phyloP scores from a whole-genome alignment of 2,888 invertebrate genomes.

The Rhagonycha fulva region DNA sequence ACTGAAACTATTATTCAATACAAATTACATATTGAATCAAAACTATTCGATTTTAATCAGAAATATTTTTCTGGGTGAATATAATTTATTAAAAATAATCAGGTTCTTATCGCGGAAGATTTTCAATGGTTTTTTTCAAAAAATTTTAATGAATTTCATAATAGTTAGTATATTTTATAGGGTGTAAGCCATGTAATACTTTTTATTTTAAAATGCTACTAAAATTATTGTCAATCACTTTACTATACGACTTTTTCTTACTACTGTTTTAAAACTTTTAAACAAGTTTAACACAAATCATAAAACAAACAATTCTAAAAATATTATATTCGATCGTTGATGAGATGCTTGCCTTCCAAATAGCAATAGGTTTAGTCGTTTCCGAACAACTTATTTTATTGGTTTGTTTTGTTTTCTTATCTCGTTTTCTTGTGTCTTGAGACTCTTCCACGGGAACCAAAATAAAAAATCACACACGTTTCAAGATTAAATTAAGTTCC shows the following conservation, averaged over 20 bases:
- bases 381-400: constrained; percentile 34
- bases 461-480: constrained; percentile 34
- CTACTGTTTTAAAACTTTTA: not conserved
- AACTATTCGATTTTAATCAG: too few species aligned
- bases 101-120: too few species aligned
- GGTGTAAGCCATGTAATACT: too few species aligned
- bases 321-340: constrained; percentile 6
- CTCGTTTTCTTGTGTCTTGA: constrained; percentile 13
- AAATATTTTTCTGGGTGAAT: too few species aligned
- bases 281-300: not conserved
- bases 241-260: not conserved
- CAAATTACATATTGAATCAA: too few species aligned
- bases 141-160: too few species aligned
- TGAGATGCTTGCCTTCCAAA: constrained; percentile 17
- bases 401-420: constrained; percentile 34
- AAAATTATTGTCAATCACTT: not conserved
- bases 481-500: constrained; percentile 36
- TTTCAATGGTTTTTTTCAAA: too few species aligned
- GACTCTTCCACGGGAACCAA: constrained; percentile 11
- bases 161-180: too few species aligned
- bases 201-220: not conserved
- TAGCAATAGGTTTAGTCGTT: constrained; percentile 17
- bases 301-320: not conserved
- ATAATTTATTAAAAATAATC: too few species aligned
- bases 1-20: too few species aligned